Evolutionary conservation across 2,113 vertebrate species (phyloP).

Genomic region (Salvelinus fontinalis): DNA sequence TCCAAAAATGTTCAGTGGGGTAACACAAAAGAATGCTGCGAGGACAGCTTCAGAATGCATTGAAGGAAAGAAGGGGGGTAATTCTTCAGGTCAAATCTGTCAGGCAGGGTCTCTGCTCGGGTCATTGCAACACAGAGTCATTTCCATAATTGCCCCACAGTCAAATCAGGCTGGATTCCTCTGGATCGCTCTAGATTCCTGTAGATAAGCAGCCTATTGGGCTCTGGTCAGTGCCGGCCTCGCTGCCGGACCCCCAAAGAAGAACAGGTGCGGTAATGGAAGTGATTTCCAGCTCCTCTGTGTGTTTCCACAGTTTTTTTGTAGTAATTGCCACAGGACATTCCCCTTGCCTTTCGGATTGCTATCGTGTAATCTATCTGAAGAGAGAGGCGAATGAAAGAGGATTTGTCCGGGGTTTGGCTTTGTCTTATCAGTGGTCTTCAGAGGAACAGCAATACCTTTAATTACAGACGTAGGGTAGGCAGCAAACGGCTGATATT

Average conservation of each 20-base stretch:
- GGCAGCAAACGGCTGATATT: background rate
- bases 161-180: constrained; percentile 75
- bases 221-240: constrained; percentile 59
- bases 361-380: constrained; percentile 63
- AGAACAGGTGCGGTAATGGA: constrained; percentile 75
- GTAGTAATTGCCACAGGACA: constrained; percentile 53
- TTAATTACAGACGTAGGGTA: background rate
- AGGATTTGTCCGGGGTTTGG: constrained; percentile 61
- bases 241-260: constrained; percentile 70
- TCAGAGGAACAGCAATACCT: constrained; percentile 50
- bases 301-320: constrained; percentile 41
- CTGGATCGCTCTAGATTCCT: constrained; percentile 66
- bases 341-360: constrained; percentile 63
- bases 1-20: constrained; percentile 56
- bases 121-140: constrained; percentile 61
- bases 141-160: constrained; percentile 76
- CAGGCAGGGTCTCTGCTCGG: constrained; percentile 48
- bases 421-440: constrained; percentile 57
- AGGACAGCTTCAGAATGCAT: constrained; percentile 12
- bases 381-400: constrained; percentile 66
- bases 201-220: constrained; percentile 67
- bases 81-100: constrained; percentile 46
- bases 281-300: constrained; percentile 65
- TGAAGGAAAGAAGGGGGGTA: constrained; percentile 35
- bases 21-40: constrained; percentile 61